Conservation (phyloP, 2,888 invertebrate genomes). For the Agapostemon virescens region DNA sequence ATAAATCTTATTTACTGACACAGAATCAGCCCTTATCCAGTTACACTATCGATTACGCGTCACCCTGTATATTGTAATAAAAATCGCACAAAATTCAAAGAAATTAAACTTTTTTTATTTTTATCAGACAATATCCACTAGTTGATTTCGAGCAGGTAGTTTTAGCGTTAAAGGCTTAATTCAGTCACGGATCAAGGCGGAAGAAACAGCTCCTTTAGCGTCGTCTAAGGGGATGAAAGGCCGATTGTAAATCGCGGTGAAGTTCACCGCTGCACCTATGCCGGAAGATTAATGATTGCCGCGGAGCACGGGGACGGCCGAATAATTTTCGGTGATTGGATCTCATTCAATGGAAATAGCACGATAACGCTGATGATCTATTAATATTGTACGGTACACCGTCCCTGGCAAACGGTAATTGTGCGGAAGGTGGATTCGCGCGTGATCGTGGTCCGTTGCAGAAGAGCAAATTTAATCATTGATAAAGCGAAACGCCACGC, state of each 20-base stretch:
- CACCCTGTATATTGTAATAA: too few relatives aligned
- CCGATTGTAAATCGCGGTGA: slow-evolving; percentile 55
- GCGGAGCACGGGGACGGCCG: slow-evolving; percentile 26
- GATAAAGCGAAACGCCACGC: slow-evolving; percentile 2
- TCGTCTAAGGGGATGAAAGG: slow-evolving; percentile 49
- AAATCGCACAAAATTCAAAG: too few relatives aligned
- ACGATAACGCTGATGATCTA: slow-evolving; percentile 45
- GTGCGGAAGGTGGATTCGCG: slow-evolving; percentile 31
- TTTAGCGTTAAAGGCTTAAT: slow-evolving; percentile 64
- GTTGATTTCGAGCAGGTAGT: too few relatives aligned
- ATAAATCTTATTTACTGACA: too few relatives aligned
- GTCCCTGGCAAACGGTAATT: slow-evolving; percentile 20
- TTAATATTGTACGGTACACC: slow-evolving; percentile 36
- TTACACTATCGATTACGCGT: too few relatives aligned
- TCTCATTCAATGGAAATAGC: slow-evolving; percentile 39
- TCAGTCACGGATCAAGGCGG: slow-evolving; percentile 57
- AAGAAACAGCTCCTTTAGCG: slow-evolving; percentile 43
- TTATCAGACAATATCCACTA: too few relatives aligned
- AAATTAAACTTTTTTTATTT: too few relatives aligned
- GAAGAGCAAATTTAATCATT: slow-evolving; percentile 15
- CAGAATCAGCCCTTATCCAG: too few relatives aligned
- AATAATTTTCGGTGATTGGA: slow-evolving; percentile 48
- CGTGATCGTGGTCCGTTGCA: slow-evolving; percentile 1
- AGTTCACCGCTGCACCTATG: slow-evolving; percentile 29
- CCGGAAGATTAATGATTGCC: slow-evolving; percentile 50